Evolutionary conservation across 2,113 vertebrate genomes (phyloP).

Genomic region (Pantherophis guttatus): DNA sequence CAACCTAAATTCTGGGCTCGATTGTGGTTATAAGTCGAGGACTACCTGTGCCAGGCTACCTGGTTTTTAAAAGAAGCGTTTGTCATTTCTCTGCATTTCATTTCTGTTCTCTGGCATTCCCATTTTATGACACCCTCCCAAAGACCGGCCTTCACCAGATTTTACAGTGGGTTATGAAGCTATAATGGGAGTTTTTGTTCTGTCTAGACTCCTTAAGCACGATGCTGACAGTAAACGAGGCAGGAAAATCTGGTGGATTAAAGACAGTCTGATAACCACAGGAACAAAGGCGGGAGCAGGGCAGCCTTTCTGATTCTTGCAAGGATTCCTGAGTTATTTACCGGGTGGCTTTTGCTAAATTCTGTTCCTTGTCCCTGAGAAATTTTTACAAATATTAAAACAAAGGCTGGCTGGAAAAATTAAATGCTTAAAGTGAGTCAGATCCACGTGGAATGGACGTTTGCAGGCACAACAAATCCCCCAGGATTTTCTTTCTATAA

Average conservation of each 20-base stretch:
- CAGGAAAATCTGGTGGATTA: background rate
- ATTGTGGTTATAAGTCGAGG: background rate
- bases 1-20: background rate
- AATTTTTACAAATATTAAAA: background rate
- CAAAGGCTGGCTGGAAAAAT: background rate
- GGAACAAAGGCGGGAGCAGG: background rate
- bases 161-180: background rate
- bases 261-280: background rate
- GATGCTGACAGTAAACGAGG: background rate
- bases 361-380: background rate
- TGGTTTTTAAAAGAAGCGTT: background rate
- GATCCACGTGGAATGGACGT: background rate
- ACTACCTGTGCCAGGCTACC: background rate
- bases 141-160: background rate
- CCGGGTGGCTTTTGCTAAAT: background rate
- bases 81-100: background rate
- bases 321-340: background rate
- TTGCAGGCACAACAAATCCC: background rate
- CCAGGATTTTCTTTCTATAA: constrained; percentile 3
- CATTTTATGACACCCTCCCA: background rate
- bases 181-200: background rate
- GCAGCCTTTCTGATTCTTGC: background rate
- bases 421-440: background rate
- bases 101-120: background rate
- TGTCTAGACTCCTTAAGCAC: constrained; percentile 10